phyloP scores from a whole-genome alignment of 2,113 vertebrate genomes.

The Columba livia region DNA sequence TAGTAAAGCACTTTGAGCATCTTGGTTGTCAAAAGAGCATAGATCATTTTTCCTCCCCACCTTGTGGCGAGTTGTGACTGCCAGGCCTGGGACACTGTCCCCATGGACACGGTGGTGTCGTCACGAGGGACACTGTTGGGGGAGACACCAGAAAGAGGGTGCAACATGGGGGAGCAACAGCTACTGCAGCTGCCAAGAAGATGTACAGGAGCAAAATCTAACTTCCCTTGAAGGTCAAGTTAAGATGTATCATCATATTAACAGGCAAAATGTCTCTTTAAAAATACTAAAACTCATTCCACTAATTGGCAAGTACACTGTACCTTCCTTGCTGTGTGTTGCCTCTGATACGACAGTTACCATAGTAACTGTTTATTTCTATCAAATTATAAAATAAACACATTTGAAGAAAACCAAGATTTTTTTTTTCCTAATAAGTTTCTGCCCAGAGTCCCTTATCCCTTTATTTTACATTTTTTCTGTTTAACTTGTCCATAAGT shows the following conservation, averaged over 20 bases:
- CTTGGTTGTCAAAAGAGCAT: neutral
- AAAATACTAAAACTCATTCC: neutral
- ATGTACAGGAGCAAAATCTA: neutral
- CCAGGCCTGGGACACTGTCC: too few relatives aligned
- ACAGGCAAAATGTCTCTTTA: neutral
- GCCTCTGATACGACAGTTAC: neutral
- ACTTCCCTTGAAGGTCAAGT: neutral
- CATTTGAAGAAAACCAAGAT: neutral
- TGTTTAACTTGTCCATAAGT: neutral
- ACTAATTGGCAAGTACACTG: neutral
- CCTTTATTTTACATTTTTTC: neutral
- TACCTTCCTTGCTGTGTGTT: accelerated
- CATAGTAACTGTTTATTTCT: conserved; percentile 47
- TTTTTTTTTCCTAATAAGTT: neutral
- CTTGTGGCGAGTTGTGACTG: neutral
- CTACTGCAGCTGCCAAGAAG: neutral
- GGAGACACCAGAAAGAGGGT: neutral
- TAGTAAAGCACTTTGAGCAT: neutral
- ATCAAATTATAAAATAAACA: conserved; percentile 6
- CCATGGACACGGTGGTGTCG: too few relatives aligned
- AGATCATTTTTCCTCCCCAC: neutral
- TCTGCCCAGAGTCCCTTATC: neutral
- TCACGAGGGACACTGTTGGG: too few relatives aligned
- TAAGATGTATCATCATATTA: neutral
- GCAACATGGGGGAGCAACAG: neutral